Evolutionary conservation across 1,140 invertebrate genomes (phyloP).

Genomic region (Caenorhabditis tropicalis): DNA sequence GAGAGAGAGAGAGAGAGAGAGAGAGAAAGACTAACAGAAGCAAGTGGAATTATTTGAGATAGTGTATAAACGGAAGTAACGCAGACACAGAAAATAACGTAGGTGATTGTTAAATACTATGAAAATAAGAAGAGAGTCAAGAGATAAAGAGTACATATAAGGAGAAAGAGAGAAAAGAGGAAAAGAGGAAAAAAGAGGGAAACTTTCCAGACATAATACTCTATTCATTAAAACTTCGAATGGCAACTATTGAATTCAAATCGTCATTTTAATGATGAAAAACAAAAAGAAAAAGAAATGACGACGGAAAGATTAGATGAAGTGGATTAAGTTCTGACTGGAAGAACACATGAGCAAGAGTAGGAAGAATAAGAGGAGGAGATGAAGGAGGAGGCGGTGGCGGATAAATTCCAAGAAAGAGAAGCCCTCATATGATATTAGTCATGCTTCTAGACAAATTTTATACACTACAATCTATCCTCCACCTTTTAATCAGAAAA

Average conservation of each 20-base stretch:
- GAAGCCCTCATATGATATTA: neutral
- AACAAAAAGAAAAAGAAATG: neutral
- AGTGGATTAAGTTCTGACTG: conserved; percentile 17
- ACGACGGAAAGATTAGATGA: neutral
- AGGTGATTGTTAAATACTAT: conserved; percentile 15
- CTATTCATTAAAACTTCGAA: conserved; percentile 31
- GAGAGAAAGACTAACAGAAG: neutral
- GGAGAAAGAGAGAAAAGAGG: neutral
- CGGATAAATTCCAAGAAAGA: neutral
- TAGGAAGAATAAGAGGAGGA: neutral
- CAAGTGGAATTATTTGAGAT: neutral
- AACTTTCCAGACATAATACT: neutral
- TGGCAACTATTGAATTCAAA: neutral
- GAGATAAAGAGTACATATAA: conserved; percentile 31
- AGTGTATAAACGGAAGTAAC: neutral
- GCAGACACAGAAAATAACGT: neutral
- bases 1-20: neutral
- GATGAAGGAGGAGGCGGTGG: too few relatives aligned
- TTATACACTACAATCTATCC: neutral
- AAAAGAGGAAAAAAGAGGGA: neutral
- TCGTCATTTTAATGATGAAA: neutral
- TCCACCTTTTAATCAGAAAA: neutral
- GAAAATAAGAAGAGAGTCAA: neutral
- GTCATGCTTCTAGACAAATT: conserved; percentile 9
- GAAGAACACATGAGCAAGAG: neutral